phyloP scores from a whole-genome alignment of 2,888 invertebrate genomes.

The Galerucella pusilla region DNA sequence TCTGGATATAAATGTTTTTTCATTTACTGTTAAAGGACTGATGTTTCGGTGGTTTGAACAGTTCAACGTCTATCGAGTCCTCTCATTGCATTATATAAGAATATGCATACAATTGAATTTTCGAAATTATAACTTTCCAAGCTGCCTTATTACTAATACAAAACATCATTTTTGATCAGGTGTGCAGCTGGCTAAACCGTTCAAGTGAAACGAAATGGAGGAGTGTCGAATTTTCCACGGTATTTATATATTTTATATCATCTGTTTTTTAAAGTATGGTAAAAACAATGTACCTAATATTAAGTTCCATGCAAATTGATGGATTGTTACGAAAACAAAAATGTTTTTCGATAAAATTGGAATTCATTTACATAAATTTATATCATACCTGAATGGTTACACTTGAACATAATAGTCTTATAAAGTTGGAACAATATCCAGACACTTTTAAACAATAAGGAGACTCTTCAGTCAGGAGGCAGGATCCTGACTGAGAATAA shows the following conservation, averaged over 20 bases:
- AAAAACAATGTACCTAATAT: neutral
- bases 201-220: constrained; percentile 2
- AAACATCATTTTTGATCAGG: constrained; percentile 1
- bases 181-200: neutral
- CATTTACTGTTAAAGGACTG: too few relatives aligned
- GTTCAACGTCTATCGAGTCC: too few relatives aligned
- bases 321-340: neutral
- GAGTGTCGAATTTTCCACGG: neutral
- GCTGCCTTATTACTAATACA: constrained; percentile 3
- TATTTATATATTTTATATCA: neutral
- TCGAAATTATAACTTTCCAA: neutral
- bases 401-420: too few relatives aligned
- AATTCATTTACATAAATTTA: neutral
- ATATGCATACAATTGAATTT: too few relatives aligned
- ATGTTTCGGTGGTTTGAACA: too few relatives aligned
- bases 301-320: neutral
- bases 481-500: too few relatives aligned
- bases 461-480: too few relatives aligned
- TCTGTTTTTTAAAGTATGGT: neutral
- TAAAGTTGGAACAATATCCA: too few relatives aligned
- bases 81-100: too few relatives aligned
- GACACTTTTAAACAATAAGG: too few relatives aligned
- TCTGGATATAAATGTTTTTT: too few relatives aligned
- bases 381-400: neutral
- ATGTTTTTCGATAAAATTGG: neutral